Evolutionary conservation across 2,113 vertebrate species (phyloP), one percentile per base, ranked within the genome.

Genomic region (Bungarus multicinctus): DNA sequence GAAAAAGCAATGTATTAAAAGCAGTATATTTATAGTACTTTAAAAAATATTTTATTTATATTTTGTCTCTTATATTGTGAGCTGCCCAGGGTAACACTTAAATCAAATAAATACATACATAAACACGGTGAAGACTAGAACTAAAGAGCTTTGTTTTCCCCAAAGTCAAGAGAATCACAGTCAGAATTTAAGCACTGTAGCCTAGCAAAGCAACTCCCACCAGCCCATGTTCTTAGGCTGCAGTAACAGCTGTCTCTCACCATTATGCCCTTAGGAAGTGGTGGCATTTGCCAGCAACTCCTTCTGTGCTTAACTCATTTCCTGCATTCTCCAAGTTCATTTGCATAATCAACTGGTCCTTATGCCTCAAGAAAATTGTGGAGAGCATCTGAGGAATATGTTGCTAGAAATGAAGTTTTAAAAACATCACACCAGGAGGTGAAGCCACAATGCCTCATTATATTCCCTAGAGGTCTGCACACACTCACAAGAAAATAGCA

Each of bases 311-410:
- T 94, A 95, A 95, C 94, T 97, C 50, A 96, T 97, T 96, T 97
- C 96, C 95, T 95, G 81, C 93, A 91, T 95, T 96, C 92, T 95
- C 95, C 94, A 95, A 90, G 93, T 96, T 96, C 90, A 96, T 97
- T 97, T 97, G 96, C 96, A 97, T 96, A 96, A 94, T 96, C 96
- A 96, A 97, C 96, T 97, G 95, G 96, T 97, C 96, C 95, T 96
- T 96, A 95, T 0, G 94, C 96, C 95, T 96, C 95, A 96, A 96
- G 95, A 97, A 97, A 97, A 95, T 93, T 93, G 55, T 93, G 74
- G 47, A 50, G 47, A 96, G 95, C 93, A 96, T 96, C 95, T 95
- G 95, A 97, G 93, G 90, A 96, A 94, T 96, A 96, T 94, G 93
- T 95, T 95, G 95, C 96, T 95, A 95, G 96, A 96, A 97, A 96